Base-by-base conservation (phyloP, 2,113 vertebrate species). In the Tapirus terrestris region DNA sequence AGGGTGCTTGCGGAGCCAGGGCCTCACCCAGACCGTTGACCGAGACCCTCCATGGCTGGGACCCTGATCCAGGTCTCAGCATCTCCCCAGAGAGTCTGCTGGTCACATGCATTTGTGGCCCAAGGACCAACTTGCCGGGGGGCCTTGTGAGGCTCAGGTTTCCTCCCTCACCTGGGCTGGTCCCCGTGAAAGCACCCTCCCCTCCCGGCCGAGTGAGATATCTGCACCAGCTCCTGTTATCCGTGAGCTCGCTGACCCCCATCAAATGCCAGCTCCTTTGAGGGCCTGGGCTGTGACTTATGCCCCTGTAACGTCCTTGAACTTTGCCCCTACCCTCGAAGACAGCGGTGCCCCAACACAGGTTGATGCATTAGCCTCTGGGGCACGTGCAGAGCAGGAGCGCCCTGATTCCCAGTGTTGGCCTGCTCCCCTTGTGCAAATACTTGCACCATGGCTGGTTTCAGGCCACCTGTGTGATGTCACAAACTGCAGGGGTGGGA, bases 391-490 rank as follows among this genome's bases (percentile, higher is more conserved):
- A 1, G 3, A 39, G 65, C 45, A 9, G 73, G 29, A 20, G 53
- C 3, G 53, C 3, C 48, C 68, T 3, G 21, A 5, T 58, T 27
- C 8, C 5, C 6, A 3, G 10, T 0, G 0, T 9, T 20, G 0
- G 4, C 25, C 23, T 11, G 0, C 11, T 89, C 53, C 53, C 51
- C 18, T 1, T 21, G 33, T 5, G 4, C 31, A 10, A 29, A 51
- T 12, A 23, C 51, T 2, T 2, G 16, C 29, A 0, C 29, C 1
- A 0, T 0, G 21, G 3, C 2, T 16, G 31, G 33, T 48, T 8
- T 21, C 23, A 0, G 67, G 88, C 65, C 43, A 0, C 63, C 63
- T 6, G 12, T 6, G 76, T 29, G 60, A 18, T 39, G 79, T 8
- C 23, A 0, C 20, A 2, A 7, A 1, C 29, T 1, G 7, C 36